These are phyloP conservation scores for Asobara japonica DNA, from an alignment of 1,140 invertebrate species.

Conservation along the genomic window DNA sequence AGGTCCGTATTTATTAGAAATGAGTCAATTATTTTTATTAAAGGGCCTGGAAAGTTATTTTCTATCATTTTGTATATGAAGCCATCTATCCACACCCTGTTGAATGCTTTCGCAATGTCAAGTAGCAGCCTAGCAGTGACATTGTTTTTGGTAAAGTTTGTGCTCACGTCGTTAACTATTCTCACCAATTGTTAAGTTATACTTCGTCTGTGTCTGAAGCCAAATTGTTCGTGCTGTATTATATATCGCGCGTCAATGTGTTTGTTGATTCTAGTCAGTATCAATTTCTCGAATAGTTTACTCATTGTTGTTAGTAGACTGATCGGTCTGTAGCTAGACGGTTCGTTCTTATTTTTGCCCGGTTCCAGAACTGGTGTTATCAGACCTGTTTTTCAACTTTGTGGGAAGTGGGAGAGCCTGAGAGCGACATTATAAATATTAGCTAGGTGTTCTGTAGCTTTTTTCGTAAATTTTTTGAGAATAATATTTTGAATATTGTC, in stretches of 20 bases:
- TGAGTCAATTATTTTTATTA: slow-evolving; percentile 33
- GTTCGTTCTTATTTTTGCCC: slow-evolving; percentile 46
- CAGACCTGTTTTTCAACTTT: slow-evolving; percentile 43
- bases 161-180: no score
- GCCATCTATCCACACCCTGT: no score
- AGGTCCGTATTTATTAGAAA: slow-evolving; percentile 26
- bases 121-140: no score
- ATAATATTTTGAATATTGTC: slow-evolving; percentile 49
- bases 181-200: slow-evolving; percentile 17
- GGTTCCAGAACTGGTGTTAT: slow-evolving; percentile 44
- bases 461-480: slow-evolving; percentile 51
- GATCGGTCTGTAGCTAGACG: slow-evolving; percentile 54
- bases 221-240: slow-evolving; percentile 47
- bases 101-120: no score
- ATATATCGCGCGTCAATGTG: slow-evolving; percentile 14
- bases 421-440: slow-evolving; percentile 47
- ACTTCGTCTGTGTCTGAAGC: slow-evolving; percentile 44
- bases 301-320: slow-evolving; percentile 45
- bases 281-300: slow-evolving; percentile 51
- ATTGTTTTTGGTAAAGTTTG: no score
- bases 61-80: no score
- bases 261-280: slow-evolving; percentile 42
- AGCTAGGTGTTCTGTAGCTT: slow-evolving; percentile 44
- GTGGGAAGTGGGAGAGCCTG: slow-evolving; percentile 40
- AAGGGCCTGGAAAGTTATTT: no score